These are phyloP conservation scores for Caenorhabditis sp. DNA, from an alignment of 2,888 invertebrate genomes.

Conservation along the genomic window DNA sequence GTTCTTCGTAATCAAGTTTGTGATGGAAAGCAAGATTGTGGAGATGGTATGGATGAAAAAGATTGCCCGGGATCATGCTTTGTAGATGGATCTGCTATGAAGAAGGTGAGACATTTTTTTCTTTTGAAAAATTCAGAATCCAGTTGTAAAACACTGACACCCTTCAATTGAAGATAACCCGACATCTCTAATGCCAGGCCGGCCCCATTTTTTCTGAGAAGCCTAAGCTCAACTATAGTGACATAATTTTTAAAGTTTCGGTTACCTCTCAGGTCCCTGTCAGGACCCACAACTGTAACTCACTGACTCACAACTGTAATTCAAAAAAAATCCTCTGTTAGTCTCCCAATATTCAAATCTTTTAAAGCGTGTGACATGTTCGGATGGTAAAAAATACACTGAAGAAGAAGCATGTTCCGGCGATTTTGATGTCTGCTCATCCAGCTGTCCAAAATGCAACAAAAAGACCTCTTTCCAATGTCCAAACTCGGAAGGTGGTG, in stretches of 20 bases:
- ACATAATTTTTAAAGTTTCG: no score
- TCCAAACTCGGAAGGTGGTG: conserved; percentile 6
- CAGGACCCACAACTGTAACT: no score
- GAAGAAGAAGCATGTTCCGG: conserved; percentile 58
- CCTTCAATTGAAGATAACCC: no score
- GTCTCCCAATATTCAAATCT: no score
- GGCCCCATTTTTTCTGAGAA: no score
- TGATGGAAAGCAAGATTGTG: conserved; percentile 59
- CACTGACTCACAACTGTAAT: no score
- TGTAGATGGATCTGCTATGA: background rate
- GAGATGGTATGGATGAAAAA: conserved; percentile 57
- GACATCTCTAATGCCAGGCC: no score
- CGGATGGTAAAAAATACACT: conserved; percentile 35
- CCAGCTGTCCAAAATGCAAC: conserved; percentile 47
- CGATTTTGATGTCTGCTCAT: conserved; percentile 28
- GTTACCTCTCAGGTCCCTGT: no score
- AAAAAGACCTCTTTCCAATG: conserved; percentile 50
- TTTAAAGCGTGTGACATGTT: conserved; percentile 31
- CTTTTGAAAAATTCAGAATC: background rate
- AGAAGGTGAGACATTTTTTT: conserved; percentile 1
- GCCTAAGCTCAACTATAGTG: no score
- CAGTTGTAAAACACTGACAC: background rate
- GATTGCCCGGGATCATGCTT: conserved; percentile 62
- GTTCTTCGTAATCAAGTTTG: conserved; percentile 53
- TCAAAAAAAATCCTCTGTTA: no score